phyloP scores from a whole-genome alignment of 35 echinoderm and acorn worm species.

The Amphiura filiformis region DNA sequence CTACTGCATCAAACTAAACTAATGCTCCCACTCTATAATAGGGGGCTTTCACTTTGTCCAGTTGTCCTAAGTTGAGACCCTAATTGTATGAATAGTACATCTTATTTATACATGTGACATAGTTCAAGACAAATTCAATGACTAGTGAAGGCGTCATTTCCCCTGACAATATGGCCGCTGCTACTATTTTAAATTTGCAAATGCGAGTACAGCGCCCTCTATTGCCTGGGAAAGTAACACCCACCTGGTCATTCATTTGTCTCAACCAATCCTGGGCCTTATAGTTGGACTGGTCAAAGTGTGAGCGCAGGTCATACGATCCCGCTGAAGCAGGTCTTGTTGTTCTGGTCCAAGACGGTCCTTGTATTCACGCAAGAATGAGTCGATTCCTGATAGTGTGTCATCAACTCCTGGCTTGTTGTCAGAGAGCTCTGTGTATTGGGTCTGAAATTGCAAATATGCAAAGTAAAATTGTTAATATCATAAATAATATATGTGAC shows the following conservation, averaged over 20 bases:
- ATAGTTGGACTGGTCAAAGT: constrained; percentile 83
- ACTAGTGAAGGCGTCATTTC: background rate
- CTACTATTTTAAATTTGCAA: background rate
- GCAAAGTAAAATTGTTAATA: background rate
- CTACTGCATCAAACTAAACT: too few species aligned
- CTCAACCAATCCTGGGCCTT: constrained; percentile 76
- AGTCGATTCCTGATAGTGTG: constrained; percentile 46
- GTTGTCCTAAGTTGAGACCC: background rate
- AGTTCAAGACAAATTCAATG: background rate
- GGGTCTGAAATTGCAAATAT: constrained; percentile 18
- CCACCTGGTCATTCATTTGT: constrained; percentile 85
- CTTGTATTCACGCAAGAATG: constrained; percentile 86
- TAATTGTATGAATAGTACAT: background rate
- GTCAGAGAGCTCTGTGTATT: constrained; percentile 68
- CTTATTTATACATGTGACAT: background rate
- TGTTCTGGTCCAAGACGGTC: constrained; percentile 85
- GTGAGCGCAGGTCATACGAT: constrained; percentile 76
- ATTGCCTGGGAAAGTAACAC: background rate
- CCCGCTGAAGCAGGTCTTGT: constrained; percentile 79
- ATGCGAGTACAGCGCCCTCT: background rate
- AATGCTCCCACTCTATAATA: background rate
- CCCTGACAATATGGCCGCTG: background rate
- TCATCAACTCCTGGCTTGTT: constrained; percentile 79
- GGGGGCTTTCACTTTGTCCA: background rate
- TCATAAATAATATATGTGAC: too few species aligned